phyloP scores from a whole-genome alignment of 2,888 invertebrate species.

The Argyresthia goedartella region DNA sequence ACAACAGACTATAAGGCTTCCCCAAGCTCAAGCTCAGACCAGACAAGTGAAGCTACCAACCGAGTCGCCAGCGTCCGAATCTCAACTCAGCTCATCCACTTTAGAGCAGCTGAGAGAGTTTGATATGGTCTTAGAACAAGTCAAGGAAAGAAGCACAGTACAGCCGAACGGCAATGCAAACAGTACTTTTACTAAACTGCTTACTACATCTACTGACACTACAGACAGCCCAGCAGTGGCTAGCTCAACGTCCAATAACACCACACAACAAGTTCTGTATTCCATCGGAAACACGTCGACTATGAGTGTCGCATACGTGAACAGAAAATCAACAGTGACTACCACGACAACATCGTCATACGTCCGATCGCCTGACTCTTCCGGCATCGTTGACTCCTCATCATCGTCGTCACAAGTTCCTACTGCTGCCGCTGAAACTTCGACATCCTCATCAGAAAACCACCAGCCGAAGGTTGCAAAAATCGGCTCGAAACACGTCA shows the following conservation, averaged over 20 bases:
- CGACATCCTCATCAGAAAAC: slow-evolving; percentile 17
- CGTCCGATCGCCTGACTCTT: slow-evolving; percentile 53
- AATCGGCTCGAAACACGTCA: slow-evolving; percentile 46
- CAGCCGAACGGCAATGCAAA: slow-evolving; percentile 48
- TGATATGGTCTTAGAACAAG: slow-evolving; percentile 85
- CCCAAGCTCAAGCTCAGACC: slow-evolving; percentile 32
- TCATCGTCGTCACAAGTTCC: slow-evolving; percentile 37
- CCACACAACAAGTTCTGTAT: slow-evolving; percentile 44
- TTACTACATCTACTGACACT: slow-evolving; percentile 30
- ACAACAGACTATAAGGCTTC: slow-evolving; percentile 52
- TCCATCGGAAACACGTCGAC: slow-evolving; percentile 47
- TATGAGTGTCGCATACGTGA: slow-evolving; percentile 52
- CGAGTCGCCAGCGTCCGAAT: slow-evolving; percentile 55
- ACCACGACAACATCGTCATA: slow-evolving; percentile 42
- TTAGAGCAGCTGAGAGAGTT: slow-evolving; percentile 84
- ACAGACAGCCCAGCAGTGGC: slow-evolving; percentile 26
- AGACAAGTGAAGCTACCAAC: slow-evolving; percentile 35
- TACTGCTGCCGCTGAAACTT: background rate
- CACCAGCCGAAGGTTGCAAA: slow-evolving; percentile 36
- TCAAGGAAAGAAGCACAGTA: slow-evolving; percentile 80
- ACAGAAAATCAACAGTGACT: slow-evolving; percentile 44
- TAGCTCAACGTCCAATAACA: slow-evolving; percentile 23
- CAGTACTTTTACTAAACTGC: slow-evolving; percentile 18
- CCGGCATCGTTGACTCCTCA: slow-evolving; percentile 41
- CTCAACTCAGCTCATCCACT: slow-evolving; percentile 81